Evolutionary conservation across 1,140 invertebrate species (phyloP).

Genomic region (Trachelipus rathkii): DNA sequence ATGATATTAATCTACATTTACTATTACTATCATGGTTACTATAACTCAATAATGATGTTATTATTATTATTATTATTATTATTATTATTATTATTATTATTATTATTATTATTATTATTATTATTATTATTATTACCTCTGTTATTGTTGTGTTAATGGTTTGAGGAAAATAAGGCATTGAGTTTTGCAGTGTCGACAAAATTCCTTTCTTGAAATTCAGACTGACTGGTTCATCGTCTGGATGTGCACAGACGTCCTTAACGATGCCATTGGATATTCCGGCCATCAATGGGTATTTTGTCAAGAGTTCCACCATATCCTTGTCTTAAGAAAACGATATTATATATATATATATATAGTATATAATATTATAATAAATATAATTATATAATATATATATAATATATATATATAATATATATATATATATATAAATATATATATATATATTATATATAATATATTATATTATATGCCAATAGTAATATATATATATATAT

Average conservation of each 20-base stretch:
- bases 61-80: too few relatives aligned
- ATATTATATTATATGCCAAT: conserved; percentile 15
- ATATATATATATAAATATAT: not conserved
- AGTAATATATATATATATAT: conserved; percentile 2
- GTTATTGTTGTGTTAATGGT: not conserved
- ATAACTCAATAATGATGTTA: too few relatives aligned
- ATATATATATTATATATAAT: not conserved
- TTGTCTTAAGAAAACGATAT: not conserved
- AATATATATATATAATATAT: not conserved
- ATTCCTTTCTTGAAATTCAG: not conserved
- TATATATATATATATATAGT: not conserved
- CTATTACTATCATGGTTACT: too few relatives aligned
- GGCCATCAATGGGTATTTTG: not conserved
- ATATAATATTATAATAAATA: not conserved
- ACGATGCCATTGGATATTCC: not conserved
- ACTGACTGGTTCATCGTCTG: not conserved
- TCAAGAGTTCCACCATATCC: not conserved
- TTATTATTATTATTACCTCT: too few relatives aligned
- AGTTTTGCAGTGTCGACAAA: not conserved
- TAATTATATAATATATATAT: not conserved
- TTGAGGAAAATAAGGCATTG: not conserved
- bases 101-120: too few relatives aligned
- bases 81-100: too few relatives aligned
- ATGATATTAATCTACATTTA: too few relatives aligned
- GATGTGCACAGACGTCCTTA: not conserved